Base-by-base conservation (phyloP, 30 jellyfish, hydroid and myxozoan species). In the Mastigias papua region DNA sequence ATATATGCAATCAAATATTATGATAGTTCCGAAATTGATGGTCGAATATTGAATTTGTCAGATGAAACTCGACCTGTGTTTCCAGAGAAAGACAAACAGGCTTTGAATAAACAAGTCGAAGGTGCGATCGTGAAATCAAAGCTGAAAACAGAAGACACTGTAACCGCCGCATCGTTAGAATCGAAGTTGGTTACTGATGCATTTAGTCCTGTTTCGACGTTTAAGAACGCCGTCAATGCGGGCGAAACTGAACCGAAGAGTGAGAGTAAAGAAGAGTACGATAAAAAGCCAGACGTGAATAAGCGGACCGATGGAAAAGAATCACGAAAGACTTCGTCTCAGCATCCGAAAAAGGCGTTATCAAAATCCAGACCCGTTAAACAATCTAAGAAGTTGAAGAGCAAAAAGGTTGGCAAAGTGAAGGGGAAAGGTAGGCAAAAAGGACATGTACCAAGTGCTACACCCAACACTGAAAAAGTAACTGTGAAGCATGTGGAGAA, bases 101-200 rank as follows among this genome's bases (percentile, higher is more conserved):
- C 67, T 16, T 5, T 54, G 67, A 54, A 54, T 2, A 54, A 54
- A 25, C 67, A 54, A 54, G 67, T 25, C 2, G 67, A 54, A 54
- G 67, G 17, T 54, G 67, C 67, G 25, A 54, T 54, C 17, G 17
- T 19, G 7, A 54, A 54, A 3, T 54, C 67, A 19, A 54, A 54
- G 27, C 17, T 54, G 25, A 54, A 54, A 21, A 54, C 67, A 19
- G 17, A 10, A 16, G 27, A 16, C 3, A 3, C 67, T 21, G 27
- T 2, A 54, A 2, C 27, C 17, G 23, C 25, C 67, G 20, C 67
- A 25, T 6, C 20, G 3, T 21, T 7, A 54, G 27, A 21, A 3
- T 19, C 67, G 27, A 54, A 54, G 67, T 19, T 54, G 20, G 67
- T 54, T 21, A 54, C 67, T 54, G 67, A 54, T 54, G 67, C 67